Conservation (phyloP, 2,113 vertebrate species). For the Heterochromis multidens region DNA sequence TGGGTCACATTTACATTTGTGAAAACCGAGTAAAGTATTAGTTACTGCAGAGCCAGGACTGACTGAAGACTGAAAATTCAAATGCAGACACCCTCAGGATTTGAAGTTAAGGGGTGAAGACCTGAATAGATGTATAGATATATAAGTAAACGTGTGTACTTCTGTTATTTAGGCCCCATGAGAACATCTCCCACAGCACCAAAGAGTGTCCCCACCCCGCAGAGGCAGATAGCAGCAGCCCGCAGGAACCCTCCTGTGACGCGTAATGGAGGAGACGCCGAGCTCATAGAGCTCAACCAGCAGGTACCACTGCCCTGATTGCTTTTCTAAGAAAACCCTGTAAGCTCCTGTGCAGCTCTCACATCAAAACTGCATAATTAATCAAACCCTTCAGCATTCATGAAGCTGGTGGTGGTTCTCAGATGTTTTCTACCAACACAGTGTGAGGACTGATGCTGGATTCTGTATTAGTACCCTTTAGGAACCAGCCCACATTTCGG, state of each 20-base stretch:
- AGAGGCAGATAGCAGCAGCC: slow-evolving; percentile 74
- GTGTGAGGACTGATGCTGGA: neutral
- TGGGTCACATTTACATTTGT: neutral
- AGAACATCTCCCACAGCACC: slow-evolving; percentile 89
- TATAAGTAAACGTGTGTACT: neutral
- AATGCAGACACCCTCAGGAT: too few species aligned
- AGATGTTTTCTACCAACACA: neutral
- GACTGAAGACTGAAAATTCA: too few species aligned
- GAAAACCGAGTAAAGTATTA: neutral
- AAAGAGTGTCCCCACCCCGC: slow-evolving; percentile 79
- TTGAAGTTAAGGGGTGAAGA: neutral
- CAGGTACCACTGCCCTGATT: slow-evolving; percentile 75
- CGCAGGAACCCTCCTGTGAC: slow-evolving; percentile 75
- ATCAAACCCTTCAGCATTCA: neutral
- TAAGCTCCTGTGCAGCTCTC: neutral
- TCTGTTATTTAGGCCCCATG: slow-evolving; percentile 79
- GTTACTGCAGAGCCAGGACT: too few species aligned
- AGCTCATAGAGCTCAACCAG: slow-evolving; percentile 90
- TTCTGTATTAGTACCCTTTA: neutral
- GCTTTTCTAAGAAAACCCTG: neutral
- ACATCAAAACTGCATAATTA: neutral
- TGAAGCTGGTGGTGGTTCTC: neutral
- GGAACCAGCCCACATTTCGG: neutral
- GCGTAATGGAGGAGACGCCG: slow-evolving; percentile 82
- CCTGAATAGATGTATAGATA: neutral